Evolutionary conservation across 2,888 invertebrate genomes (phyloP), one percentile per base, ranked within the genome.

Genomic region (Helobdella robusta): DNA sequence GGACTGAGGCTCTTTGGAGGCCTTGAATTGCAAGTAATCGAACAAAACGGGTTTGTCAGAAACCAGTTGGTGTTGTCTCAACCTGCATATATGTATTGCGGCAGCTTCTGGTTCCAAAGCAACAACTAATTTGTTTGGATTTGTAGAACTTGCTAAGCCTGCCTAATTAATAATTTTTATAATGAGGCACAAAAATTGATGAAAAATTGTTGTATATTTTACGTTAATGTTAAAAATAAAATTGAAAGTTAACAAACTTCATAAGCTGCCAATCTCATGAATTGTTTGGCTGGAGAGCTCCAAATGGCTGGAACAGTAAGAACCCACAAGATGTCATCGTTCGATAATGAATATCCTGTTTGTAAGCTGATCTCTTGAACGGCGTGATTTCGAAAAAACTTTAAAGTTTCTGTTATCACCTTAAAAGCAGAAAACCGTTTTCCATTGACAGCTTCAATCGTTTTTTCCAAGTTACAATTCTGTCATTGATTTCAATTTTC

Each of bases 81-180:
- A 75, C 68, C 80, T 77, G 32, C 82, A 75, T 70, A 83, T 83
- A 73, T 82, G 83, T 35, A 84, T 80, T 3, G 83, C 82, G 0
- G 83, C 83, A 18, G 83, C 83, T 75, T 84, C 84, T 1, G 84
- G 83, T 74, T 84, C 83, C 68, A 84, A 75, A 1, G 83, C 82
- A 62, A 84, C 82, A 23, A 83, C 72, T 28, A 84, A 76, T 64
- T 81, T 80, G 35, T 82, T 81, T 1, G 82, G 80, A 48, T 73
- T 74, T 23, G 79, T 77, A 0, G 76, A 72, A 54, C 76, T 77
- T 34, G 81, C 81, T 52, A 83, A 75, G 4, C 82, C 83, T 54
- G 83, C 83, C 83, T 83, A 67, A 11, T 8, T 35, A 15, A 54
- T 15, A 25, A 63, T 23, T 11, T 32, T 18, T 40, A 40, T n/a